Evolutionary conservation across 2,797 vertebrate species (phyloP).

Genomic region (Cyclura pinguis): DNA sequence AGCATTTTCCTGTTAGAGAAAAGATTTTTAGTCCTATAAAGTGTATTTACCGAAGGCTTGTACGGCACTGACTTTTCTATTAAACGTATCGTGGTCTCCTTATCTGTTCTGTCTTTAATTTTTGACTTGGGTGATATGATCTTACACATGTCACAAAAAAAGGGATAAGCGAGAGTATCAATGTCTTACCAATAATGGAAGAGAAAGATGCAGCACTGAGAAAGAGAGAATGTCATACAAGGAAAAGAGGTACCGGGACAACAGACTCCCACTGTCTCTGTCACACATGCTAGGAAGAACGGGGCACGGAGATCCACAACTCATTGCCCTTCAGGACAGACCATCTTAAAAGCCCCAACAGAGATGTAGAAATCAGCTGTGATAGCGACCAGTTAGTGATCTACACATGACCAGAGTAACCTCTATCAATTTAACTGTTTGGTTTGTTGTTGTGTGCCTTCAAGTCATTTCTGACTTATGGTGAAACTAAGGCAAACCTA

Average conservation of each 20-base stretch:
- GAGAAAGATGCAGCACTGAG: background rate
- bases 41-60: background rate
- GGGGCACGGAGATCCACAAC: background rate
- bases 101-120: background rate
- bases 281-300: too few species aligned
- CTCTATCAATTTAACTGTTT: too few species aligned
- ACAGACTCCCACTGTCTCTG: background rate
- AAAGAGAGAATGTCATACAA: background rate
- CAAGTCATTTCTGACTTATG: too few species aligned
- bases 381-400: background rate
- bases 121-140: background rate
- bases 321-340: background rate
- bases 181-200: background rate
- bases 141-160: background rate
- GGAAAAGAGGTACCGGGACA: background rate
- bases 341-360: background rate
- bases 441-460: too few species aligned
- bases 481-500: too few species aligned
- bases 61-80: background rate
- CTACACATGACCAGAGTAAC: background rate
- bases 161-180: background rate
- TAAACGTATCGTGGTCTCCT: background rate
- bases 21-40: background rate
- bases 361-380: background rate
- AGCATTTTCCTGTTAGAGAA: background rate